A percentile compares a stretch with the other conserved stretches of the same genome.
phyloP scores from a whole-genome alignment of 2,797 vertebrate genomes.

The Bradypodion ventrale region DNA sequence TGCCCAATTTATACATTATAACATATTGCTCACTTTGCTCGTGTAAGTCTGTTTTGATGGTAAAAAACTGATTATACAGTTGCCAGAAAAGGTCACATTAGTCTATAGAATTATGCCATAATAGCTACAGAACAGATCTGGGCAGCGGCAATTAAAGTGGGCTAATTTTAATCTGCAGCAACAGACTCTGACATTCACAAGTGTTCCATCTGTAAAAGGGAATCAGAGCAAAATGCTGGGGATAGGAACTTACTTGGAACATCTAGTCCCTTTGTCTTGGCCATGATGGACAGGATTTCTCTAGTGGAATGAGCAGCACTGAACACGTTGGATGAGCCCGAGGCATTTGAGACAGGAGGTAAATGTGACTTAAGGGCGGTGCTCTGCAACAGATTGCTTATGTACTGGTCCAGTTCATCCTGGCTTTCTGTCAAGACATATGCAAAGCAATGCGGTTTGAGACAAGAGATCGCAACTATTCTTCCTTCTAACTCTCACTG shows the following conservation, averaged over 20 bases:
- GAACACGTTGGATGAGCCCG: conserved; percentile 83
- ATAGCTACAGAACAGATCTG: not conserved
- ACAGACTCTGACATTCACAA: not conserved
- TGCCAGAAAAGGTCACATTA: accelerated
- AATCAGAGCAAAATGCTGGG: not conserved
- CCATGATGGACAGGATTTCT: conserved; percentile 95
- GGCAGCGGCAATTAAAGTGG: not conserved
- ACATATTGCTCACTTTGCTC: conserved; percentile 8
- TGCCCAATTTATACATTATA: conserved; percentile 8
- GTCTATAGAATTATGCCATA: not conserved
- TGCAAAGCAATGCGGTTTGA: conserved; percentile 38
- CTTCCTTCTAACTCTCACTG: not conserved
- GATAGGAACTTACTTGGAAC: conserved; percentile 84
- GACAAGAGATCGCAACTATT: conserved; percentile 16
- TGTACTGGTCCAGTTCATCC: conserved; percentile 90
- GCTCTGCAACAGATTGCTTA: conserved; percentile 88
- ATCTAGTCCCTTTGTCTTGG: conserved; percentile 89
- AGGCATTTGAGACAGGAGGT: conserved; percentile 84
- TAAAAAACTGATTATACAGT: not conserved
- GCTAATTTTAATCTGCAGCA: not conserved
- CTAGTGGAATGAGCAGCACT: conserved; percentile 91
- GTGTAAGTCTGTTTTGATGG: conserved; percentile 5
- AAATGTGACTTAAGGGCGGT: conserved; percentile 84
- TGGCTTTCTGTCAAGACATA: conserved; percentile 70
- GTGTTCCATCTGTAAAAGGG: not conserved